Base-by-base conservation (phyloP, 2,113 vertebrate genomes). In the Glaucomys volans region DNA sequence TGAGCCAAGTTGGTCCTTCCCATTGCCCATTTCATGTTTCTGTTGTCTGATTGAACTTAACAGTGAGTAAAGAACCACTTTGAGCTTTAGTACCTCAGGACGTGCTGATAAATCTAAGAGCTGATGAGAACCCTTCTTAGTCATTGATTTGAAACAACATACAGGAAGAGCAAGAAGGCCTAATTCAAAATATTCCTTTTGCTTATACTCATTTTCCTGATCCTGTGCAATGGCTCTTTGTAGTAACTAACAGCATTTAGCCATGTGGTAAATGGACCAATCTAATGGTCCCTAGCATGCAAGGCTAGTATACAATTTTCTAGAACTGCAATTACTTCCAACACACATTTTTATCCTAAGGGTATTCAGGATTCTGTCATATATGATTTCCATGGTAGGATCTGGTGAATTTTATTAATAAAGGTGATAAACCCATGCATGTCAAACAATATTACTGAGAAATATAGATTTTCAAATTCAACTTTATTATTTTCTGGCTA, bases 391-490 rank as follows among this genome's bases (percentile, higher is more conserved):
- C 42, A 35, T 84, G 44, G 28, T 74, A 96, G 80, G 8, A 76
- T 67, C 67, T 84, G 66, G 67, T 90, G 95, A 95, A 67, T 80
- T 91, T 79, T 95, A 82, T 75, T 95, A 40, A 88, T 54, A 85
- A 50, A 62, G 20, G 86, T 83, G 9, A 88, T 92, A 75, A 93
- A 86, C 16, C 86, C 57, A 13, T 69, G 66, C 81, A 26, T 87
- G 42, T 90, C 81, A 86, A 92, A 79, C 14, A 90, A 77, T n/a
- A 5, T 35, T 22, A 54, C 32, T 35, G 42, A 95, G 81, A 97
- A 93, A 92, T 90, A 84, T 89, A 94, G 18, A 79, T 84, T 59
- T 94, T 54, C 52, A 85, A 72, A 94, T 88, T 84, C 66, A 59
- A 74, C 28, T 97, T 83, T 67, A 64, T 95, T 90, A 80, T 71